Conservation (phyloP, 2,888 invertebrate species). For the Aelia acuminata region DNA sequence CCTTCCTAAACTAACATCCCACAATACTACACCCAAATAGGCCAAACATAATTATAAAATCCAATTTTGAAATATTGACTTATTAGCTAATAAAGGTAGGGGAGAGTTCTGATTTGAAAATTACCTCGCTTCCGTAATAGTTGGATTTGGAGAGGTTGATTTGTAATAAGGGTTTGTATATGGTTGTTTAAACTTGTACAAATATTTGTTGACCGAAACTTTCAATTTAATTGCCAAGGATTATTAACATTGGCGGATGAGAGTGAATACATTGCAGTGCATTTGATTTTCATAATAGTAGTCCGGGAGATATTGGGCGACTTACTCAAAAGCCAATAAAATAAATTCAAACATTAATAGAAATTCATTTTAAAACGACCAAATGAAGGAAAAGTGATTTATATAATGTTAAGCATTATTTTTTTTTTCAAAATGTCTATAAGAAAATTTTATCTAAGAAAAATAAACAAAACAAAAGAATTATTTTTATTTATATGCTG, state of each 20-base stretch:
- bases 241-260: neutral
- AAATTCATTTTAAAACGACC: no score
- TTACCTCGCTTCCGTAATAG: neutral
- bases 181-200: neutral
- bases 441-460: no score
- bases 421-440: no score
- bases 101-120: neutral
- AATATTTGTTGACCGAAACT: neutral
- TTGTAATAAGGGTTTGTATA: neutral
- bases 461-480: no score
- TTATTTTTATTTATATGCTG: no score
- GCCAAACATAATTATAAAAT: constrained; percentile 29
- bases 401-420: no score
- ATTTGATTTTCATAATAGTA: no score
- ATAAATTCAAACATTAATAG: no score
- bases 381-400: no score
- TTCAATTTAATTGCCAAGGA: neutral
- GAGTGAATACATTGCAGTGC: neutral
- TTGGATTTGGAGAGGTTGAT: neutral
- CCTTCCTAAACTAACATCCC: neutral
- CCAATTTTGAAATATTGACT: constrained; percentile 6
- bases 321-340: no score
- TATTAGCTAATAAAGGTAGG: neutral
- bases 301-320: neutral
- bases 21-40: neutral